Evolutionary conservation across 1,140 invertebrate species (phyloP).

Genomic region (Neuroterus valhalla): DNA sequence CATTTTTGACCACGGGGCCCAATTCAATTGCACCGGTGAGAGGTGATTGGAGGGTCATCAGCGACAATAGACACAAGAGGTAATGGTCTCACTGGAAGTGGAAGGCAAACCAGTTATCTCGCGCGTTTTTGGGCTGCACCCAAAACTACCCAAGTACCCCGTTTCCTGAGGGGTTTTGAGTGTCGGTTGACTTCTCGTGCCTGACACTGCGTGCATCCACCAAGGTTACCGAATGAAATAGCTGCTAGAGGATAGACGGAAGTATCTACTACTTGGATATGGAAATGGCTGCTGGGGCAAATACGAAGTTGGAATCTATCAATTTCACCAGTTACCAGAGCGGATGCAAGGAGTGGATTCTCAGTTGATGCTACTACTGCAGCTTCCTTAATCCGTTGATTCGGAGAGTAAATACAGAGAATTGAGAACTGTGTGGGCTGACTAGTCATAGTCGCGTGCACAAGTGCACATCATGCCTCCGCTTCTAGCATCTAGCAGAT

Average conservation of each 20-base stretch:
- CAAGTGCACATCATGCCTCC: constrained; percentile 34
- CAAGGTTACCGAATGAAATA: constrained; percentile 36
- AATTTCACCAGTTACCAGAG: constrained; percentile 62
- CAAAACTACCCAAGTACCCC: constrained; percentile 32
- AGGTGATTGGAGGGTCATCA: no score
- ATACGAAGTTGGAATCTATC: constrained; percentile 70
- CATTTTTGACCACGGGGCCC: no score
- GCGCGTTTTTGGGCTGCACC: no score
- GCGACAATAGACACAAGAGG: no score
- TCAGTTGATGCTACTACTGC: constrained; percentile 47
- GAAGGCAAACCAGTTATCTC: no score
- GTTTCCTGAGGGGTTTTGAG: constrained; percentile 49
- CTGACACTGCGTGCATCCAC: constrained; percentile 12
- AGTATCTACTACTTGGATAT: constrained; percentile 63
- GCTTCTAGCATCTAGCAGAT: constrained; percentile 37
- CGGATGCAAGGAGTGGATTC: constrained; percentile 44
- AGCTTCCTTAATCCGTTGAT: constrained; percentile 68
- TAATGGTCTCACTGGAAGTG: no score
- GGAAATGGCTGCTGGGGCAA: constrained; percentile 62
- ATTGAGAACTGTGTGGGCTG: constrained; percentile 52
- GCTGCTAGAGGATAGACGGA: constrained; percentile 49
- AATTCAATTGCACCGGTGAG: no score
- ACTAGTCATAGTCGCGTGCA: constrained; percentile 42
- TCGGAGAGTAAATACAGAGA: constrained; percentile 65
- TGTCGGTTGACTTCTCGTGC: constrained; percentile 61